These are phyloP conservation scores for Gymnobelideus leadbeateri DNA, from an alignment of 2,113 vertebrate species.

Conservation along the genomic window DNA sequence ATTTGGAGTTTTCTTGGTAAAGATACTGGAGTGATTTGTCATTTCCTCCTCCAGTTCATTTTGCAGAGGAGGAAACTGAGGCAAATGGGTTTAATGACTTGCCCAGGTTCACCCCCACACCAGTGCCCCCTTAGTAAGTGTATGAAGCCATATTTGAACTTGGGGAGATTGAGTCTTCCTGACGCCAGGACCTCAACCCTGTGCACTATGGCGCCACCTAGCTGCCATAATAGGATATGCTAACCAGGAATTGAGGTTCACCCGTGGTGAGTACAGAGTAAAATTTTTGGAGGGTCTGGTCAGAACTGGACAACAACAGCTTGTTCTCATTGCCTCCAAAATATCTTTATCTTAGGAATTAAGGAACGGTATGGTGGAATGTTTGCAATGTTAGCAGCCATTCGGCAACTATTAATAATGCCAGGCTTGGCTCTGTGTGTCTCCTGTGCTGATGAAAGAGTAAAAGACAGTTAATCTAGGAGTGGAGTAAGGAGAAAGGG, in stretches of 20 bases:
- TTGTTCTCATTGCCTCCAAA: neutral
- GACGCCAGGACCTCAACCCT: neutral
- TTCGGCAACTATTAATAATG: accelerated
- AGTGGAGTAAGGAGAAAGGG: neutral
- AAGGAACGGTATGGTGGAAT: accelerated
- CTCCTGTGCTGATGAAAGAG: accelerated
- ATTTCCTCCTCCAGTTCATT: neutral
- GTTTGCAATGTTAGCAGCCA: accelerated
- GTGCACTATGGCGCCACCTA: neutral
- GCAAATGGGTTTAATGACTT: no score
- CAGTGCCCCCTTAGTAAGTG: no score
- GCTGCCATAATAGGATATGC: accelerated
- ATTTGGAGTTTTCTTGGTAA: neutral
- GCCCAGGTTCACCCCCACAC: no score
- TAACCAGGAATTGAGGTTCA: accelerated
- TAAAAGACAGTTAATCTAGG: accelerated
- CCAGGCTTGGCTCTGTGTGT: neutral
- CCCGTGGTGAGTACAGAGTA: no score
- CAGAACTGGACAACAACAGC: accelerated
- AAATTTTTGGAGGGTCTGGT: neutral
- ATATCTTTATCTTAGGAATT: accelerated
- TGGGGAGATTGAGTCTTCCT: neutral
- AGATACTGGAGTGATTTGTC: neutral
- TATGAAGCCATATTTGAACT: neutral
- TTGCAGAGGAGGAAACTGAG: neutral